A percentile compares a stretch with the other conserved stretches of the same genome.
Conservation (phyloP, 2,113 vertebrate genomes). For the Ammodytes dubius region DNA sequence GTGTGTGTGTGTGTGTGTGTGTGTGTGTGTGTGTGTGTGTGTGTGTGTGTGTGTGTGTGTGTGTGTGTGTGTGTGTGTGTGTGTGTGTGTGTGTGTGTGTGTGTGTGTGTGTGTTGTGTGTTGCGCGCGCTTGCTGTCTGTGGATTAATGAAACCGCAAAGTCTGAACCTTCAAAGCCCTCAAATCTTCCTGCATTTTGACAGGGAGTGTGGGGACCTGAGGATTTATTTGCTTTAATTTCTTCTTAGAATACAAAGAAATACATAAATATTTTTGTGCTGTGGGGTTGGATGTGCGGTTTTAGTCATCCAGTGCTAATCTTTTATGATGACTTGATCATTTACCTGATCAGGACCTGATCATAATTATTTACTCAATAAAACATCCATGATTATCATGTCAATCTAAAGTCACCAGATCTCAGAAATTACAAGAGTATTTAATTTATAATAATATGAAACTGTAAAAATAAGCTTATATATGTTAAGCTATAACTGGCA, state of each 20-base stretch:
- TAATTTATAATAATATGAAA: not conserved
- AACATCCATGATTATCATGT: not conserved
- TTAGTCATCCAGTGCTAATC: not conserved
- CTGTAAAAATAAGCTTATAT: not conserved
- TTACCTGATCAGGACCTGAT: no score
- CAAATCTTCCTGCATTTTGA: not conserved
- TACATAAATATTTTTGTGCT: not conserved
- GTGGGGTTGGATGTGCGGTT: not conserved
- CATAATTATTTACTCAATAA: no score
- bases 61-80: constrained; percentile 6
- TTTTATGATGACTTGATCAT: not conserved
- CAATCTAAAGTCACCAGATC: not conserved
- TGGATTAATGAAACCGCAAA: constrained; percentile 41
- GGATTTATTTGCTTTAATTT: constrained; percentile 1
- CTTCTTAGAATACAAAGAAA: not conserved
- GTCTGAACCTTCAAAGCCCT: constrained; percentile 43
- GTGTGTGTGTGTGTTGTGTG: constrained; percentile 31
- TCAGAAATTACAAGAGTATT: not conserved
- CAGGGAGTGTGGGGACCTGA: not conserved
- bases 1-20: constrained; percentile 23
- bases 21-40: constrained; percentile 21
- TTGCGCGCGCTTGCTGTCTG: constrained; percentile 12
- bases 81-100: constrained; percentile 30
- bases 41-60: constrained; percentile 24
- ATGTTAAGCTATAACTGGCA: not conserved